Base-by-base conservation (phyloP, 1,140 invertebrate species). In the Platyura marginata region DNA sequence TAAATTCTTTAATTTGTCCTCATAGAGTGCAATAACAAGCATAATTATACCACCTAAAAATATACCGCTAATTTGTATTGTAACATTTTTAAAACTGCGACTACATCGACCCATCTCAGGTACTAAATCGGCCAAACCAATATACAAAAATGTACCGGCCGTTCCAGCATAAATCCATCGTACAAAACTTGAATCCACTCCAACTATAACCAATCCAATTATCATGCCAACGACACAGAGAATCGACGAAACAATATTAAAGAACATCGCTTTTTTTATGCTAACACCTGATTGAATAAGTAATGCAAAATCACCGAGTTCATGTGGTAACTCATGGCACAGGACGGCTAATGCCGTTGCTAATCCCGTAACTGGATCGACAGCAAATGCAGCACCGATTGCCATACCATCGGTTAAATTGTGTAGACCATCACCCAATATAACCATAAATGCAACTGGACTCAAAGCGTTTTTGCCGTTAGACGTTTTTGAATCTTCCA, bases 131-230 rank as follows among this genome's bases (percentile, higher is more conserved):
- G 80, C 80, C 37, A 87, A 65, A n/a, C 79, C 79, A 45, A 87
- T 80, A 50, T 87, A 86, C 1, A 87, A 65, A 58, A 87, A 87
- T 37, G 79, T 80, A 22, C 82, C 83, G n/a, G 78, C 82, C 2
- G 81, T 79, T 4, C 70, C 69, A 3, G 79, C 74, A 61, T 83
- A 85, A 23, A 86, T 76, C 81, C 81, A 86, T 33, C 72, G 64
- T 3, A 72, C 74, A 39, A 74, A 69, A 1, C 67, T 66, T 33
- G 69, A 64, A 20, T 81, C 69, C 41, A 69, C 62, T 48, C 79
- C 77, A 9, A 79, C 81, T 3, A 85, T 58, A 44, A 72, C 62
- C 10, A 85, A 65, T 1, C 83, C 82, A 40, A 78, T 65, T 3
- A 77, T 62, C 70, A 81, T 79, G 25, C 83, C 83, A 45, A 79